Base-by-base conservation (phyloP, 2,888 invertebrate genomes). In the Caenorhabditis drosophilae region DNA sequence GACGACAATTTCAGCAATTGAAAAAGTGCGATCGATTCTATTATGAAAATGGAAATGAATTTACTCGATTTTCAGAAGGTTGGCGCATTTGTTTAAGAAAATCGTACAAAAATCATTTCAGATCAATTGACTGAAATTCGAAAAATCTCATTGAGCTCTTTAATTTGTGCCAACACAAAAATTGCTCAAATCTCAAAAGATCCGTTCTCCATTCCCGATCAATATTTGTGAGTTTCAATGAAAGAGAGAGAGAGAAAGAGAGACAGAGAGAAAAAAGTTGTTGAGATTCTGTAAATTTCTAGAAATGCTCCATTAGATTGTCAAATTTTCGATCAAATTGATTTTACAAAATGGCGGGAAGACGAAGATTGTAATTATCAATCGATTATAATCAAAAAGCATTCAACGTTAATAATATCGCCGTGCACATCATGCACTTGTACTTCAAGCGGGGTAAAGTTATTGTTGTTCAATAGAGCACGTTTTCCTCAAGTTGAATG, bases 1-100 rank as follows among this genome's bases (percentile, higher is more conserved):
- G 92, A 50, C 91, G 92, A 47, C 96, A 96, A 86, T 83, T 83
- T 61, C 59, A 64, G 20, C 61, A 82, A 25, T 53, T 80, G 52
- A 80, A 80, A 53, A 92, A 92, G 82, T 96, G 96, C 81, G 97
- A 97, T 86, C 88, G 96, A 76, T 95, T 90, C 86, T 97, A 76
- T 47, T 81, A 79, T 55, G 81, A 81, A 49, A 79, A 78, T 52
- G 70, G 67, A 4, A 58, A 46, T 9, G 67, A 77, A 15, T 66
- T 70, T 20, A 53, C 71, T 2, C 64, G 64, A 26, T 81, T 81
- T 49, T 68, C 70, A 4, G 58, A 56, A n/a, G 74, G 77, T 77
- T 27, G 9, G 18, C 1, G 34, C 2, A n/a, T 34, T 38, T 4
- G 22, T 15, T 23, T n/a, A 26, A 51, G 4, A n/a, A n/a, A 46